Conservation (phyloP, 2,113 vertebrate genomes). For the Tetraodon nigroviridis region DNA sequence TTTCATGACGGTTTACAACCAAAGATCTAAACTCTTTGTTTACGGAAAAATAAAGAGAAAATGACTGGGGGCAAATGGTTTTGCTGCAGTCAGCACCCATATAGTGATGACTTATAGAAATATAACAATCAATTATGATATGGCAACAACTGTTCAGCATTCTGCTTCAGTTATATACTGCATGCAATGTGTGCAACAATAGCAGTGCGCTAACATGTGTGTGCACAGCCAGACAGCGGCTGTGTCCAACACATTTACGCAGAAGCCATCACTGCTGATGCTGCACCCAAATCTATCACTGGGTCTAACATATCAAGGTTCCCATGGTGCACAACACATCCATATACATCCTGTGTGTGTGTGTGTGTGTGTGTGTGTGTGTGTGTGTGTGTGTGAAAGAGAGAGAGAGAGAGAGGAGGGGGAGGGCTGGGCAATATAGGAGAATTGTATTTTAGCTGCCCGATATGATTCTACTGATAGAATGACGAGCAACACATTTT, state of each 20-base stretch:
- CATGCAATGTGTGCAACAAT: conserved; percentile 24
- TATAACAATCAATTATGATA: no score
- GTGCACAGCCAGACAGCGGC: conserved; percentile 58
- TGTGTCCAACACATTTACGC: conserved; percentile 52
- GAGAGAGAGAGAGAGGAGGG: neutral
- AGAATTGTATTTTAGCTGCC: conserved; percentile 55
- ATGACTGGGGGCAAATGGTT: no score
- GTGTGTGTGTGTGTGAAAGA: conserved; percentile 1
- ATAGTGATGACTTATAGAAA: no score
- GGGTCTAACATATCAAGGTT: conserved; percentile 58
- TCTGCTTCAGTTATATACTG: no score
- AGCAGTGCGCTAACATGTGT: conserved; percentile 46
- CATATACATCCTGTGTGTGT: conserved; percentile 1
- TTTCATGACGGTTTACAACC: no score
- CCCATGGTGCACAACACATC: conserved; percentile 46
- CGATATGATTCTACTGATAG: conserved; percentile 27
- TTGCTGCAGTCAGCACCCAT: no score
- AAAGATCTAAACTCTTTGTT: no score
- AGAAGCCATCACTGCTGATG: conserved; percentile 58
- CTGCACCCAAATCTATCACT: conserved; percentile 65
- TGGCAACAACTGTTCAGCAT: no score
- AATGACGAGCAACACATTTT: conserved; percentile 45
- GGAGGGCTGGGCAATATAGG: conserved; percentile 15
- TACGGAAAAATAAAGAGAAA: no score
- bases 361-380: conserved; percentile 5